These are phyloP conservation scores for Gallinago solitaria DNA, from an alignment of 2,797 vertebrate species.

Conservation along the genomic window DNA sequence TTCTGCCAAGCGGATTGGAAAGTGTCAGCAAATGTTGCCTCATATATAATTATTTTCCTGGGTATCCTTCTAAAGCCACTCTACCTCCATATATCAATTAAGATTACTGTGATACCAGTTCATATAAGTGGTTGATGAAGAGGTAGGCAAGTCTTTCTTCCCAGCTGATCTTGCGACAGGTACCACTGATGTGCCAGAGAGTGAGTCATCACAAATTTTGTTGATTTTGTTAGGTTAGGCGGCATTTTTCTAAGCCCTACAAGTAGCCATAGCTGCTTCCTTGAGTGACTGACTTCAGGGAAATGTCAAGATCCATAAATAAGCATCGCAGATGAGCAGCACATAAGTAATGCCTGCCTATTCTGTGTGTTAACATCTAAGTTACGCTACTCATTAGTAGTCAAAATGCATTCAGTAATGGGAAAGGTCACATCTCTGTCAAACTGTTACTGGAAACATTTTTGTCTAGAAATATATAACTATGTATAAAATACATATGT, in stretches of 20 bases:
- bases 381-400: neutral
- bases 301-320: conserved; percentile 42
- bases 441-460: neutral
- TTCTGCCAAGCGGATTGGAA: neutral
- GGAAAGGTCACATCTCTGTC: conserved; percentile 20
- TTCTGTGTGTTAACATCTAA: neutral
- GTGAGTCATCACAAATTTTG: conserved; percentile 19
- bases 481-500: neutral
- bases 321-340: neutral
- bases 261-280: neutral
- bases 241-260: neutral
- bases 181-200: neutral
- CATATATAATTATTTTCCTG: neutral
- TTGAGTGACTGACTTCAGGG: neutral
- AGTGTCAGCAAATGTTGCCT: neutral
- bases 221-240: neutral
- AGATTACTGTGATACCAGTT: neutral
- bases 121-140: neutral
- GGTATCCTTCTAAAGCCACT: neutral
- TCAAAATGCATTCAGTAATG: neutral
- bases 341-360: neutral
- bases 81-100: neutral
- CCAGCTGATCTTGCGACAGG: neutral
- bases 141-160: neutral
- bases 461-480: neutral